Evolutionary conservation across 1,140 invertebrate genomes (phyloP).

Genomic region (Bombus polaris): DNA sequence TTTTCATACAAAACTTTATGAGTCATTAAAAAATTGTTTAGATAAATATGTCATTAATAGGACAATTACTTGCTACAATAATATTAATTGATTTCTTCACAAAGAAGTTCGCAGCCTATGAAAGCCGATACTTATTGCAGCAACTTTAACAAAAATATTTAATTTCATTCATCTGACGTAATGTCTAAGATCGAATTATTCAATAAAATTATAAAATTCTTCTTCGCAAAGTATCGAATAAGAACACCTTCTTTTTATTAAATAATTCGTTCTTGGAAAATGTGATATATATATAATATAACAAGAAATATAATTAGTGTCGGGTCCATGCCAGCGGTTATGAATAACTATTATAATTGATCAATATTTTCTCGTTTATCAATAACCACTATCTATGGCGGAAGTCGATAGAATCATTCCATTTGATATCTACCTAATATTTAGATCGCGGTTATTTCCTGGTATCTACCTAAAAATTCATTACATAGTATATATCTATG

Average conservation of each 20-base stretch:
- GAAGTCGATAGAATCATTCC: too few relatives aligned
- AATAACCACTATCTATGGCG: too few relatives aligned
- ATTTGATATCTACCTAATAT: too few relatives aligned
- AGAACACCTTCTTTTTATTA: constrained; percentile 76
- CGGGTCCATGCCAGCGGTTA: too few relatives aligned
- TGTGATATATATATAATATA: constrained; percentile 69
- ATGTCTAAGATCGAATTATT: too few relatives aligned
- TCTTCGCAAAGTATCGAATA: constrained; percentile 71
- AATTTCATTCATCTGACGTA: too few relatives aligned
- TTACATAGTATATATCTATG: neutral
- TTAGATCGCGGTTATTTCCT: neutral
- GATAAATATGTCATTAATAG: neutral
- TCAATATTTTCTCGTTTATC: too few relatives aligned
- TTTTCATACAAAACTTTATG: neutral
- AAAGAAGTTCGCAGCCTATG: too few relatives aligned
- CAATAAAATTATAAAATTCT: too few relatives aligned
- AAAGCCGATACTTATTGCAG: too few relatives aligned
- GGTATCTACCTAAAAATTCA: neutral
- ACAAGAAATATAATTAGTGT: constrained; percentile 80
- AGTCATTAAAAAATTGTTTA: neutral
- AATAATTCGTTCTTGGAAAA: constrained; percentile 75
- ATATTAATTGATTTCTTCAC: neutral
- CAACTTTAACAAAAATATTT: too few relatives aligned
- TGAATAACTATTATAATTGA: too few relatives aligned
- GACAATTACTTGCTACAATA: neutral